These are phyloP conservation scores for Eupithecia vulgata DNA, from an alignment of 2,888 invertebrate genomes.

Conservation along the genomic window DNA sequence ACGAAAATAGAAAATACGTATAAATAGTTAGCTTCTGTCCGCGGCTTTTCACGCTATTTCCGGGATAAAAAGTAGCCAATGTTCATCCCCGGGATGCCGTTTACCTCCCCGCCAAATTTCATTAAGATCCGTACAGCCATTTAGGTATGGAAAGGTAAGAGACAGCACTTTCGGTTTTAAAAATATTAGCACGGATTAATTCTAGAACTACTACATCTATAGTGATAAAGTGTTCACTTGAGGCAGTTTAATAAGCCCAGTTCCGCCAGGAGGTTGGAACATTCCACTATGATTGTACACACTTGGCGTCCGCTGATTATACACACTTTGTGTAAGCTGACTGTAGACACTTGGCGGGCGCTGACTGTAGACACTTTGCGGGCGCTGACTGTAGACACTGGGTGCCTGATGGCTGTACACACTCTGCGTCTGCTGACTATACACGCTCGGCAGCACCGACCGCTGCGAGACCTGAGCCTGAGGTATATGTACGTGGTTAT, in stretches of 20 bases:
- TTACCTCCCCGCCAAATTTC: background rate
- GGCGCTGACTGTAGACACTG: slow-evolving; percentile 59
- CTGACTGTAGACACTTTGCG: slow-evolving; percentile 49
- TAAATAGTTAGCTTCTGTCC: slow-evolving; percentile 13
- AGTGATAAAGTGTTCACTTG: slow-evolving; percentile 64
- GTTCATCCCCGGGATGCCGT: background rate
- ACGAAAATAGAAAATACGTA: slow-evolving; percentile 59
- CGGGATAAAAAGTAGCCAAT: background rate
- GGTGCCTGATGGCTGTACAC: slow-evolving; percentile 47
- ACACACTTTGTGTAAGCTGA: slow-evolving; percentile 33
- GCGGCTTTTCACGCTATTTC: background rate
- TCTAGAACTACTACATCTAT: slow-evolving; percentile 44
- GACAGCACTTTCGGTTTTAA: background rate
- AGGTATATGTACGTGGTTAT: slow-evolving; percentile 75
- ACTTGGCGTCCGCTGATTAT: slow-evolving; percentile 51
- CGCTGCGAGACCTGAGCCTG: slow-evolving; percentile 66
- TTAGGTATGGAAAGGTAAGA: background rate
- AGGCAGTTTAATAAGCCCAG: slow-evolving; percentile 72
- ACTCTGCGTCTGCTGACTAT: slow-evolving; percentile 58
- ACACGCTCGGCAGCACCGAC: slow-evolving; percentile 53
- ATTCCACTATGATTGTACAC: slow-evolving; percentile 56
- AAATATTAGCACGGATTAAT: background rate
- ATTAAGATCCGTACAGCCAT: background rate
- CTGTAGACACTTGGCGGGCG: slow-evolving; percentile 58
- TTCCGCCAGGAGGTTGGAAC: slow-evolving; percentile 70